These are phyloP conservation scores for Bombus haemorrhoidalis DNA, from an alignment of 1,140 invertebrate genomes.

Conservation along the genomic window DNA sequence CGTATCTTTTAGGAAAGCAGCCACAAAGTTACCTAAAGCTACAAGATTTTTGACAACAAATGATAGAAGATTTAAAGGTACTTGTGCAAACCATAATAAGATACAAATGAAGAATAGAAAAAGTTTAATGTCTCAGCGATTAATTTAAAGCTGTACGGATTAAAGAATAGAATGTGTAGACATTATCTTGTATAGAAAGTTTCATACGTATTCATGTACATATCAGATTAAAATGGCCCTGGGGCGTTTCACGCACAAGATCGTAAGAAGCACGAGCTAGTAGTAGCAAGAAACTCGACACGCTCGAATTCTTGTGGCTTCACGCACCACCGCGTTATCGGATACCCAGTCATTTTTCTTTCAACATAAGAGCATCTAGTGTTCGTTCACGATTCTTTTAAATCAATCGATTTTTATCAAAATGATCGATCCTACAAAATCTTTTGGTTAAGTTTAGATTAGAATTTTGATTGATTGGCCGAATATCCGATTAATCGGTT, in stretches of 20 bases:
- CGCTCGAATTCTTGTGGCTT: constrained; percentile 68
- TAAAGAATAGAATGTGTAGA: too few species aligned
- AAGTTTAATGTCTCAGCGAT: neutral
- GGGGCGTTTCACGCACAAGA: neutral
- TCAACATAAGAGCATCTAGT: constrained; percentile 2
- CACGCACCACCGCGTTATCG: constrained; percentile 46
- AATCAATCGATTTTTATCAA: neutral
- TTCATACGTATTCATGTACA: neutral
- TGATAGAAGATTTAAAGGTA: neutral
- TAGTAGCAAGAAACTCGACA: constrained; percentile 61
- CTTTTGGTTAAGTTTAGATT: neutral
- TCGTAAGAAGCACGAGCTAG: constrained; percentile 4
- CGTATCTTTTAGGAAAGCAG: neutral
- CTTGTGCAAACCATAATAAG: neutral
- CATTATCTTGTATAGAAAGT: neutral
- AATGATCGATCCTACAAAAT: too few species aligned
- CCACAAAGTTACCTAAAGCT: neutral
- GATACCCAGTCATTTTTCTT: constrained; percentile 49
- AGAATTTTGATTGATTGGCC: too few species aligned
- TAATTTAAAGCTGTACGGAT: neutral
- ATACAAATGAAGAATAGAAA: neutral
- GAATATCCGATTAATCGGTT: too few species aligned
- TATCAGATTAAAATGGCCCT: neutral
- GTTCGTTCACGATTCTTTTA: constrained; percentile 12
- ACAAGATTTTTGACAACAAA: neutral